Evolutionary conservation across 2,888 invertebrate species (phyloP), one percentile per base, ranked within the genome.

Genomic region (Agonopterix subpropinquella): DNA sequence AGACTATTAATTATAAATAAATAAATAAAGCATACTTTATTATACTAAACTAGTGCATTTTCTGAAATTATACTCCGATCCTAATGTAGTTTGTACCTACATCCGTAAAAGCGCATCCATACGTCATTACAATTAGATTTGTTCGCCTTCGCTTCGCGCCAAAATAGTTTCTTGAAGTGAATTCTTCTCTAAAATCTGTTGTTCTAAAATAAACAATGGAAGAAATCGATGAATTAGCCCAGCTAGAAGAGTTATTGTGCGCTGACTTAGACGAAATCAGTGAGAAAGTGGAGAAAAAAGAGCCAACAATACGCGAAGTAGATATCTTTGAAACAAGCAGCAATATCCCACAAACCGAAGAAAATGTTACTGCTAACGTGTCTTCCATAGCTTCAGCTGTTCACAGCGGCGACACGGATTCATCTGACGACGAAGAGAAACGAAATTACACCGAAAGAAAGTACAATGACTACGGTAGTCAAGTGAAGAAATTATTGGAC

Each of bases 391-490:
- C 58, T 45, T 87, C 88, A 41, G 70, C 78, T 44, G 65, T 92
- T 46, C 91, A 92, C 57, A 83, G 75, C 57, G 92, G 91, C 5
- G 91, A 92, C 57, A 90, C 90, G 0, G 95, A 96, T 71, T 94
- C 94, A 0, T 95, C 95, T 0, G 96, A 96, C 61, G 95, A 96
- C 55, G 96, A 96, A 74, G 94, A 93, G 58, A 91, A 91, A 54
- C 89, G 92, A 64, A 92, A 94, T 77, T 92, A 91, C 65, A 91
- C 94, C n/a, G 91, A 93, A 66, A 88, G 90, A 57, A 93, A 92
- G 58, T 95, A 95, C 67, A 92, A 91, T 62, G 91, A 92, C 52
- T 94, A 90, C 67, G 96, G 96, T 0, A 86, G 89, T 48, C 88
- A 90, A 50, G 89, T 95, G 11, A 95, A 94, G 71, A 89, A 91